Percentiles rank a stretch among this genome's conserved stretches.
Evolutionary conservation across 2,888 invertebrate species (phyloP).

Genomic region (Rhagonycha fulva): DNA sequence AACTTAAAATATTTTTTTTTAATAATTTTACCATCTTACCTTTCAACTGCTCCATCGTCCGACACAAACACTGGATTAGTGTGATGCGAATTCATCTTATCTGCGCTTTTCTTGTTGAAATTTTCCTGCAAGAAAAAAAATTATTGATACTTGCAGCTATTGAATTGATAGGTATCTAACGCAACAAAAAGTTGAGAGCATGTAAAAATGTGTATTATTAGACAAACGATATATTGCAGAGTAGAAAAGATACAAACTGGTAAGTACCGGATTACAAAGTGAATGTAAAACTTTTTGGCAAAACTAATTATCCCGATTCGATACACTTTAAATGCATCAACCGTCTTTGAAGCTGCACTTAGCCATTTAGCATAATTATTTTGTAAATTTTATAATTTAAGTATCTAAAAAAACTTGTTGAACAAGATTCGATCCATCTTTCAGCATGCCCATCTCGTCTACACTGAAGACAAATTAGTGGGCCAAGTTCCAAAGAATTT

Average conservation of each 20-base stretch:
- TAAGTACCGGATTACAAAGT: not conserved
- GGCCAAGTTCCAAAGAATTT: not conserved
- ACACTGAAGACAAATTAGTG: not conserved
- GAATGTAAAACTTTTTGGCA: not conserved
- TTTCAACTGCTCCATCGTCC: slow-evolving; percentile 57
- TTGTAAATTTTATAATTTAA: not conserved
- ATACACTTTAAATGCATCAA: not conserved
- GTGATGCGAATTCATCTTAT: slow-evolving; percentile 53
- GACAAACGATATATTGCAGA: slow-evolving; percentile 1
- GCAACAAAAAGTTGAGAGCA: slow-evolving; percentile 8
- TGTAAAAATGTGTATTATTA: slow-evolving; percentile 15
- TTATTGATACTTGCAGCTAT: not conserved
- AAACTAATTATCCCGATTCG: not conserved
- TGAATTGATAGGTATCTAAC: not conserved
- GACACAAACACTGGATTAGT: slow-evolving; percentile 60
- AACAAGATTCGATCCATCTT: not conserved
- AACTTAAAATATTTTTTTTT: not conserved
- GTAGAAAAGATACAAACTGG: not conserved
- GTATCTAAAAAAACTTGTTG: not conserved
- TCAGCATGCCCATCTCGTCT: not conserved
- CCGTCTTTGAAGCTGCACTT: not conserved
- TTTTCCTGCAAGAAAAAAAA: slow-evolving; percentile 5
- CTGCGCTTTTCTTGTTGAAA: slow-evolving; percentile 1
- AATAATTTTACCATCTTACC: slow-evolving; percentile 44
- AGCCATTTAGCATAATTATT: not conserved